Conservation (phyloP, 37 sponge, comb jelly and placozoan species). For the Geodia barretti region DNA sequence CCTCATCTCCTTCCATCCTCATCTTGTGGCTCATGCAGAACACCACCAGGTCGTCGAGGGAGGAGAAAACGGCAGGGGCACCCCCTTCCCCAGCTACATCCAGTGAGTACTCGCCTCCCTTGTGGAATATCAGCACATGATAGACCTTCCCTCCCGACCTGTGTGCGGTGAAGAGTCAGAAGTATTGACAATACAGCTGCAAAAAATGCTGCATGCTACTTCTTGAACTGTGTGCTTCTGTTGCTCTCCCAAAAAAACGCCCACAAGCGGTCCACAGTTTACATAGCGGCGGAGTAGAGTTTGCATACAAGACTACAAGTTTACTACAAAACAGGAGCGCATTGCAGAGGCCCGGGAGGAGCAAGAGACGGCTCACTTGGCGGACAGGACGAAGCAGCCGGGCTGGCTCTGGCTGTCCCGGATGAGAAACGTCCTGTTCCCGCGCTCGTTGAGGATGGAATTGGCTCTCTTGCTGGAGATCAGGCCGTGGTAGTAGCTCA, state of each 20-base stretch:
- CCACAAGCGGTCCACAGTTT: no score
- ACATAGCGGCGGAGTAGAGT: no score
- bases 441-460: conserved; percentile 24
- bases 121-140: conserved; percentile 61
- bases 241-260: no score
- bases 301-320: no score
- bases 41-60: conserved; percentile 53
- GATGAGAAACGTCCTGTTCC: conserved; percentile 48
- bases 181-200: neutral
- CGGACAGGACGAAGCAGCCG: conserved; percentile 62
- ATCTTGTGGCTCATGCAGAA: conserved; percentile 55
- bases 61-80: conserved; percentile 5
- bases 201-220: neutral
- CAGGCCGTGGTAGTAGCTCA: conserved; percentile 71
- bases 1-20: conserved; percentile 52
- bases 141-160: conserved; percentile 50
- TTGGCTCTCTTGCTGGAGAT: conserved; percentile 64
- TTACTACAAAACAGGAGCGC: no score
- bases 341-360: no score
- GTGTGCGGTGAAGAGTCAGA: neutral
- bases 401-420: conserved; percentile 72
- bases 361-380: conserved; percentile 42
- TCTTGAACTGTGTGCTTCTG: no score
- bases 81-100: conserved; percentile 19
- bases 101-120: conserved; percentile 33